phyloP scores from a whole-genome alignment of 2,888 invertebrate genomes.

The Colostygia pectinataria region DNA sequence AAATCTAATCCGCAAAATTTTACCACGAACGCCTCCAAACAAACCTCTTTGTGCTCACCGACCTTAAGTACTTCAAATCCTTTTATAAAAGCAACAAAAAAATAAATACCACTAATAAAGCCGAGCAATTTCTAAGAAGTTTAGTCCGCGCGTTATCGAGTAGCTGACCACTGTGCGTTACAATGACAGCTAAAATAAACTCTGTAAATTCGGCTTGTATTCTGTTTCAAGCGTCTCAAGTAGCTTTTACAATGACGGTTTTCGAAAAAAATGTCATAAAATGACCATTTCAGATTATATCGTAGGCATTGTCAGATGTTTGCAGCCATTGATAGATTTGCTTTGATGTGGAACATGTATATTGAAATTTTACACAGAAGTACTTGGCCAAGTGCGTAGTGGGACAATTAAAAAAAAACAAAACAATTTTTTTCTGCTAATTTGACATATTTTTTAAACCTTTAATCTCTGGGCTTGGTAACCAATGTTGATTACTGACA shows the following conservation, averaged over 20 bases:
- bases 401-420: too few relatives aligned
- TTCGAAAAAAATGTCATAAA: constrained; percentile 40
- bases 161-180: constrained; percentile 53
- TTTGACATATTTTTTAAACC: too few relatives aligned
- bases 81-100: constrained; percentile 47
- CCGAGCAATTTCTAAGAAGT: constrained; percentile 44
- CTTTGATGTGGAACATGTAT: background rate
- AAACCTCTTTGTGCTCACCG: constrained; percentile 40
- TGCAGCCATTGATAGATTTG: constrained; percentile 26
- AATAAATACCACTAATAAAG: constrained; percentile 42
- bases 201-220: constrained; percentile 42
- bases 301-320: constrained; percentile 21
- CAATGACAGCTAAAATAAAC: constrained; percentile 32
- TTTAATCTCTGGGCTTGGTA: too few relatives aligned
- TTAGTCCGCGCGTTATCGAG: constrained; percentile 41
- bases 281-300: constrained; percentile 48
- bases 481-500: too few relatives aligned
- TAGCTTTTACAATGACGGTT: constrained; percentile 41
- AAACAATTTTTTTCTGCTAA: too few relatives aligned
- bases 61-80: constrained; percentile 47
- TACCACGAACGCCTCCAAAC: constrained; percentile 56
- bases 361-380: background rate
- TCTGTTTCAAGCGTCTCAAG: constrained; percentile 50
- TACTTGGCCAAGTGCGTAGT: background rate
- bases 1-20: constrained; percentile 31